These are phyloP conservation scores for Drosophila obscura DNA, from an alignment of 1,140 invertebrate species.

Conservation along the genomic window DNA sequence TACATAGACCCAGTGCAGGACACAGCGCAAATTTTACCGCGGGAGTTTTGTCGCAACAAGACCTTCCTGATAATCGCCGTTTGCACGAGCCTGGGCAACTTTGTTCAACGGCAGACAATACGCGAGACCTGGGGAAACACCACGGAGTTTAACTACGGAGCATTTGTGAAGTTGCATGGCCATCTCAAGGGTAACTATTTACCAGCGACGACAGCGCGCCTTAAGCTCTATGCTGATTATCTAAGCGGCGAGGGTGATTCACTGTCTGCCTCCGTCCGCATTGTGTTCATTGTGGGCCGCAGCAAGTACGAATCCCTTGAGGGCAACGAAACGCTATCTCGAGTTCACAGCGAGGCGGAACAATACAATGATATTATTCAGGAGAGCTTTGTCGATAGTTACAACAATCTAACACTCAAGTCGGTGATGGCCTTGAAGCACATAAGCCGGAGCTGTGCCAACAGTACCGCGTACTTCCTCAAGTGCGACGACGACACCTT, in stretches of 20 bases:
- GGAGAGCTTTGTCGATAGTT: constrained; percentile 94
- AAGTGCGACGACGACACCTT: constrained; percentile 95
- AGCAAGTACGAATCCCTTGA: constrained; percentile 43
- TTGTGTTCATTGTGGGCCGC: constrained; percentile 74
- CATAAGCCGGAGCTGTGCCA: constrained; percentile 87
- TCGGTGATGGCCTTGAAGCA: constrained; percentile 94
- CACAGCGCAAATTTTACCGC: constrained; percentile 88
- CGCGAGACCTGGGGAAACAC: constrained; percentile 91
- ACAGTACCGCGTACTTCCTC: constrained; percentile 87
- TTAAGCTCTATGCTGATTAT: constrained; percentile 55
- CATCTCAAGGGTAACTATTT: constrained; percentile 67
- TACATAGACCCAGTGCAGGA: constrained; percentile 89
- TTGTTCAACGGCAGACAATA: constrained; percentile 87
- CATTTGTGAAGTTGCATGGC: constrained; percentile 74
- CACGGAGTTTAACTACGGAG: constrained; percentile 85
- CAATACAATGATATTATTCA: constrained; percentile 92
- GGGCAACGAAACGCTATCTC: constrained; percentile 67
- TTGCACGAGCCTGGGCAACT: constrained; percentile 89
- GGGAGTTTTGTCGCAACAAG: constrained; percentile 85
- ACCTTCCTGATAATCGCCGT: constrained; percentile 89
- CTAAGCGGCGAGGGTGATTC: constrained; percentile 30
- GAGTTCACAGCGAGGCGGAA: constrained; percentile 64
- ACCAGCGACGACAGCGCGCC: constrained; percentile 35
- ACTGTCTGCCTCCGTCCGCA: constrained; percentile 43
- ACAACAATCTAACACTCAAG: constrained; percentile 96